These are phyloP conservation scores for Stigmatopora argus DNA, from an alignment of 2,113 vertebrate species.

Conservation along the genomic window DNA sequence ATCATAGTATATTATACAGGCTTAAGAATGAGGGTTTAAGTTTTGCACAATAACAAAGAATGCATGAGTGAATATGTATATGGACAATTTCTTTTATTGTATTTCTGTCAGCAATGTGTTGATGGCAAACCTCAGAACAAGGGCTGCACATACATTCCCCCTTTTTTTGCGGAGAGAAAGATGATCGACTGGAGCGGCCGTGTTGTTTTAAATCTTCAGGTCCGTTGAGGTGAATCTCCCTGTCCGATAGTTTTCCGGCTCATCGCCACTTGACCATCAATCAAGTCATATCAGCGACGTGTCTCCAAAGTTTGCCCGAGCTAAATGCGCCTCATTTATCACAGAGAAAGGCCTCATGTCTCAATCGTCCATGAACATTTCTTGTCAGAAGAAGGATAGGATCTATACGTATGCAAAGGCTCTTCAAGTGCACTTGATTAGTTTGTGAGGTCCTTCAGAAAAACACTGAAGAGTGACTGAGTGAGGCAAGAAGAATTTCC, in stretches of 20 bases:
- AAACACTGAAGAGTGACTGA: constrained; percentile 12
- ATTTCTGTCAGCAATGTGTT: constrained; percentile 11
- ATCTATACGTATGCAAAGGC: constrained; percentile 63
- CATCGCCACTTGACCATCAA: constrained; percentile 60
- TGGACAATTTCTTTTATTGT: constrained; percentile 7
- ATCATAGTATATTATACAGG: no score
- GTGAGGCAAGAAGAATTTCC: constrained; percentile 14
- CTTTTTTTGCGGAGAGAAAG: constrained; percentile 2
- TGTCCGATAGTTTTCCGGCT: constrained; percentile 16
- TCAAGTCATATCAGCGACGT: constrained; percentile 68
- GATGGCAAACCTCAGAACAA: constrained; percentile 12
- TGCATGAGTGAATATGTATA: background rate
- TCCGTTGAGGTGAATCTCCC: constrained; percentile 33
- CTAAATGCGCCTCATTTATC: constrained; percentile 73
- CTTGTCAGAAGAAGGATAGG: constrained; percentile 58
- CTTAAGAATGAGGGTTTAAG: no score
- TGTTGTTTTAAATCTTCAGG: constrained; percentile 45
- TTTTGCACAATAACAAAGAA: no score
- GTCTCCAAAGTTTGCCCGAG: constrained; percentile 67
- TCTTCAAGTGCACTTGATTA: constrained; percentile 55
- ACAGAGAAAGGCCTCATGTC: constrained; percentile 24
- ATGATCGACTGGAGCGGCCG: constrained; percentile 38
- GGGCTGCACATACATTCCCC: constrained; percentile 11
- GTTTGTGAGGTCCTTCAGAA: constrained; percentile 57
- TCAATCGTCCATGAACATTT: constrained; percentile 57